These are phyloP conservation scores for Plagiodera versicolora DNA, from an alignment of 2,888 invertebrate species.

Conservation along the genomic window DNA sequence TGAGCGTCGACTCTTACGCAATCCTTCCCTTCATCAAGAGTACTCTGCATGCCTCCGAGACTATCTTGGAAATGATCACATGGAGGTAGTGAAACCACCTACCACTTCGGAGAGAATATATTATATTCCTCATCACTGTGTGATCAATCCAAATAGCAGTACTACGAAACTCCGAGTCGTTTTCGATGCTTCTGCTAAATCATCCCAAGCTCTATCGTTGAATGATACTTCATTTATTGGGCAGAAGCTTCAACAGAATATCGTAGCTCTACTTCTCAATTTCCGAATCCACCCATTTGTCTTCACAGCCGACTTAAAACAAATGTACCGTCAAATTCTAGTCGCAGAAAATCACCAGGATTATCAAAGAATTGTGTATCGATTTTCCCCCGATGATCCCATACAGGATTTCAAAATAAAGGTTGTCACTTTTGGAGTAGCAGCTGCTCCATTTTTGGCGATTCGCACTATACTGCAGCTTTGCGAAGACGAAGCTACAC, in stretches of 20 bases:
- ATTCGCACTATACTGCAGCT: neutral
- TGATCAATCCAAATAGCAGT: conserved; percentile 3
- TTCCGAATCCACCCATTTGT: conserved; percentile 1
- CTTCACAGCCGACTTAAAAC: conserved; percentile 5
- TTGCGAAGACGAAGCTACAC: neutral
- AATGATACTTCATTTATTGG: conserved; percentile 6
- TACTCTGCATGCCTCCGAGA: conserved; percentile 4
- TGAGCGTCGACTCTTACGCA: neutral
- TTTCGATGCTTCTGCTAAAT: conserved; percentile 10
- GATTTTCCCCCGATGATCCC: conserved; percentile 1
- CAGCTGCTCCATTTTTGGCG: neutral
- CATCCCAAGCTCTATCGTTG: neutral
- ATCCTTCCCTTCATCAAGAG: neutral
- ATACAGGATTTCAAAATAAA: neutral
- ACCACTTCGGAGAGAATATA: neutral
- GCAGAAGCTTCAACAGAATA: conserved; percentile 6
- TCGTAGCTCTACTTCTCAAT: conserved; percentile 4
- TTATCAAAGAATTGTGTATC: neutral
- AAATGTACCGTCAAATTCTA: conserved; percentile 5
- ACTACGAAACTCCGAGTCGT: conserved; percentile 7
- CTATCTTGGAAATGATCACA: neutral
- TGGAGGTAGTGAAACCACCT: neutral
- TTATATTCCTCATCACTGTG: conserved; percentile 2
- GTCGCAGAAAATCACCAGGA: neutral
- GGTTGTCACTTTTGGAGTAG: too few species aligned